phyloP scores from a whole-genome alignment of 2,888 invertebrate species.

The Anticlea derivata region DNA sequence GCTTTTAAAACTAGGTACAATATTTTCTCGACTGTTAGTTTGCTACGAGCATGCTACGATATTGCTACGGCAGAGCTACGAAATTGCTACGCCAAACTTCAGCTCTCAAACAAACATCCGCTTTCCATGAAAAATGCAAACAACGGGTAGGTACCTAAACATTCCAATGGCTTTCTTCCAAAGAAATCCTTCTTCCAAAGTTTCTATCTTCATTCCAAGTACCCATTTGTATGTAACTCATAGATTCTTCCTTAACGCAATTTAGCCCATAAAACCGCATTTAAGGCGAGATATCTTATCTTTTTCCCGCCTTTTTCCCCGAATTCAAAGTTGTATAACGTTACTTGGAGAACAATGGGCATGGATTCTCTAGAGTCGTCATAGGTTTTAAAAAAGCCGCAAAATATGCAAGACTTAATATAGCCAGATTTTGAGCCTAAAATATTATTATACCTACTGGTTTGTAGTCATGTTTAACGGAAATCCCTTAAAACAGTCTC shows the following conservation, averaged over 20 bases:
- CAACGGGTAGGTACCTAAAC: neutral
- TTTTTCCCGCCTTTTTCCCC: slow-evolving; percentile 33
- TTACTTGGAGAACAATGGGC: slow-evolving; percentile 27
- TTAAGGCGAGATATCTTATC: slow-evolving; percentile 35
- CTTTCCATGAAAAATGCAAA: neutral
- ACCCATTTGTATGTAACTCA: slow-evolving; percentile 31
- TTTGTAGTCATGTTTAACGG: no score
- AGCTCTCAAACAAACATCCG: no score
- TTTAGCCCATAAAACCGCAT: slow-evolving; percentile 35
- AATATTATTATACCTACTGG: no score
- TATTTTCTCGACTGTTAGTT: no score
- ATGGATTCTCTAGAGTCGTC: slow-evolving; percentile 15
- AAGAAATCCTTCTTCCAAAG: slow-evolving; percentile 8
- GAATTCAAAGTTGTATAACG: slow-evolving; percentile 35
- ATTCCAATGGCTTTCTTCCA: neutral
- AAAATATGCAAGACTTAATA: no score
- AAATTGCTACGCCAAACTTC: slow-evolving; percentile 4
- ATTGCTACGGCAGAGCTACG: slow-evolving; percentile 4
- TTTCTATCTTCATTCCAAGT: slow-evolving; percentile 8
- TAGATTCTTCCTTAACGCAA: slow-evolving; percentile 32
- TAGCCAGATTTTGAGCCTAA: no score
- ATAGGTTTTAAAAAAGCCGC: neutral
- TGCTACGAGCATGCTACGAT: slow-evolving; percentile 1
- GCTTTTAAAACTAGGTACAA: no score
- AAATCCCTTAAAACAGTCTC: no score